Conservation (phyloP, 2,113 vertebrate species). For the Myiozetetes cayanensis region DNA sequence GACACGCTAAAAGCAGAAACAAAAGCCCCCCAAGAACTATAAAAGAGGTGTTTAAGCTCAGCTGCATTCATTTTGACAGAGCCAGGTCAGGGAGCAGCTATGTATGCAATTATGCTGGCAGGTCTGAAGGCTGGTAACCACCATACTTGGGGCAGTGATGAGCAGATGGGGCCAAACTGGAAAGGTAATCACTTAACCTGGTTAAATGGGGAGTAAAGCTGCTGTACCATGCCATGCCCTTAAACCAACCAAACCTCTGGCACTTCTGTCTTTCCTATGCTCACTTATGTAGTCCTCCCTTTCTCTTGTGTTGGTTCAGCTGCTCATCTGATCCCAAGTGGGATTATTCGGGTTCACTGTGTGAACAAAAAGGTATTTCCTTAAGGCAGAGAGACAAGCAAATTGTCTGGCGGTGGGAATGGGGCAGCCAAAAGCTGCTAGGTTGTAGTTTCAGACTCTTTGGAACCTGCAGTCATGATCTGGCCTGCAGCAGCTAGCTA, state of each 20-base stretch:
- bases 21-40: slow-evolving; percentile 61
- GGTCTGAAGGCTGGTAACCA: slow-evolving; percentile 8
- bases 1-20: slow-evolving; percentile 62
- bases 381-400: not conserved
- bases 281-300: not conserved
- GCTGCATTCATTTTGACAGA: slow-evolving; percentile 63
- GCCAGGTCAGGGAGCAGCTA: slow-evolving; percentile 58
- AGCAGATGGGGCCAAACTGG: slow-evolving; percentile 32
- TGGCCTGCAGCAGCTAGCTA: not conserved
- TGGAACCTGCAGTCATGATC: not conserved
- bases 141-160: slow-evolving; percentile 24
- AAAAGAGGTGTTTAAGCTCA: slow-evolving; percentile 66
- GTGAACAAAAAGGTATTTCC: not conserved
- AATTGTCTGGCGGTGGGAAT: not conserved
- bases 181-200: slow-evolving; percentile 31
- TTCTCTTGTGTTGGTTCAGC: not conserved
- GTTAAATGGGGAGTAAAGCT: slow-evolving; percentile 1
- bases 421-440: not conserved
- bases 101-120: slow-evolving; percentile 33
- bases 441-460: not conserved
- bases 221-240: not conserved
- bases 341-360: not conserved
- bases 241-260: not conserved
- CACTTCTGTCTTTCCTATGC: not conserved
- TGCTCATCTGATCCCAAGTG: not conserved